phyloP scores from a whole-genome alignment of 2,888 invertebrate genomes.

The Achlya flavicornis region DNA sequence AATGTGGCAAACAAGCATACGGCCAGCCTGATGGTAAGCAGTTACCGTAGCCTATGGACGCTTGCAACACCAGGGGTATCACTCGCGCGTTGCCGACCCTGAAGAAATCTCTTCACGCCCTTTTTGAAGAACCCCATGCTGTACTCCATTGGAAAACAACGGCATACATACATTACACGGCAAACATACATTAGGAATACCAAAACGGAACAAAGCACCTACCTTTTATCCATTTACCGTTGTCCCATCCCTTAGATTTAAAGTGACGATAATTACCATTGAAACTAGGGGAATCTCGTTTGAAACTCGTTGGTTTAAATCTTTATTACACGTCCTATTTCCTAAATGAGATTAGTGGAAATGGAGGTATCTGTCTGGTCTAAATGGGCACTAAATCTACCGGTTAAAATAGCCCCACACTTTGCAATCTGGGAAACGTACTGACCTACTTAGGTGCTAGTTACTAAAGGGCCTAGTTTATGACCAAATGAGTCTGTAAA shows the following conservation, averaged over 20 bases:
- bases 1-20: too few relatives aligned
- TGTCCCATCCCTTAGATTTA: neutral
- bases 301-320: neutral
- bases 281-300: neutral
- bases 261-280: constrained; percentile 6
- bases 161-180: too few relatives aligned
- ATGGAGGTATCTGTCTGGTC: neutral
- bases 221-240: neutral
- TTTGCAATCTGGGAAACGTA: neutral
- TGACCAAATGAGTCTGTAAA: too few relatives aligned
- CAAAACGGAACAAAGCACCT: neutral
- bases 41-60: too few relatives aligned
- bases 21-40: too few relatives aligned
- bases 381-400: neutral
- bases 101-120: too few relatives aligned
- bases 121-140: too few relatives aligned
- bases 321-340: neutral
- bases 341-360: neutral
- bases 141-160: too few relatives aligned
- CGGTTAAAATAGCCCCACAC: neutral
- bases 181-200: neutral
- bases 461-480: too few relatives aligned
- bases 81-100: too few relatives aligned
- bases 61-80: too few relatives aligned
- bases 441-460: too few relatives aligned